Evolutionary conservation across 2,888 invertebrate species (phyloP).

Genomic region (Aproaerema taeniolella): DNA sequence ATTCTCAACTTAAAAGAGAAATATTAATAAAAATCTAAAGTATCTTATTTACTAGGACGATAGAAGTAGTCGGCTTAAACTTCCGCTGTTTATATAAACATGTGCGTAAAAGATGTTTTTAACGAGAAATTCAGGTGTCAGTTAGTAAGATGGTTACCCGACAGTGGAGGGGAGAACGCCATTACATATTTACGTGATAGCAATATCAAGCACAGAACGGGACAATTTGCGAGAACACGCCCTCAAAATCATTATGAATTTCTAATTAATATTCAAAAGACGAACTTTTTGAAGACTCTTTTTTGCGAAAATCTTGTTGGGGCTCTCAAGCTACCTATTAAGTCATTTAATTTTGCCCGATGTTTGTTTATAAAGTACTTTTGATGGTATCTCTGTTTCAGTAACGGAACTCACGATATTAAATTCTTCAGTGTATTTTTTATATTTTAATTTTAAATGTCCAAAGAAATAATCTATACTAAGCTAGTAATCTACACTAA

Average conservation of each 20-base stretch:
- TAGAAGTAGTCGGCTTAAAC: no score
- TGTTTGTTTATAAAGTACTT: constrained; percentile 2
- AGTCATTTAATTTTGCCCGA: constrained; percentile 7
- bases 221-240: constrained; percentile 23
- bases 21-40: no score
- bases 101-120: no score
- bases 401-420: constrained; percentile 2
- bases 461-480: no score
- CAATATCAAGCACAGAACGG: constrained; percentile 33
- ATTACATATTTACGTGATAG: constrained; percentile 46
- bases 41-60: no score
- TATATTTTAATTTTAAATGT: neutral
- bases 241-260: constrained; percentile 39
- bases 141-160: no score
- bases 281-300: constrained; percentile 22
- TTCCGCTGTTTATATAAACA: no score
- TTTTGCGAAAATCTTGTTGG: constrained; percentile 11
- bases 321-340: constrained; percentile 3
- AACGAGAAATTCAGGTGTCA: no score
- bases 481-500: no score
- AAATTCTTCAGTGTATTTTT: neutral
- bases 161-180: constrained; percentile 15
- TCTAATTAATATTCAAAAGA: constrained; percentile 42
- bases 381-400: neutral
- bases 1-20: no score